These are phyloP conservation scores for Automeris io DNA, from an alignment of 2,888 invertebrate species.

Conservation along the genomic window DNA sequence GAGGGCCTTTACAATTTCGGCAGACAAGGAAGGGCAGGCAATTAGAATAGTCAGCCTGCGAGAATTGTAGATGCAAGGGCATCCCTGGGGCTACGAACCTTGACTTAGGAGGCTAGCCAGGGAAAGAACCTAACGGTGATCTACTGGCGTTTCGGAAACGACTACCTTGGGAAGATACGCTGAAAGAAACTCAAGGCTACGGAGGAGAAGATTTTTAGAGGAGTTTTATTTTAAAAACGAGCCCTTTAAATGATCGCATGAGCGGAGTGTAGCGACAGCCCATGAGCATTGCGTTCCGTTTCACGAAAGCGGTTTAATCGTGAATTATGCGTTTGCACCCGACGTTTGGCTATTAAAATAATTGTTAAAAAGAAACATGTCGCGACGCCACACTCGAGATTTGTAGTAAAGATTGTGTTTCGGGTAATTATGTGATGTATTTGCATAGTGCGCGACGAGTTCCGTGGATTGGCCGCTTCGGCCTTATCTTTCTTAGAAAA, in stretches of 20 bases:
- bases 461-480: constrained; percentile 48
- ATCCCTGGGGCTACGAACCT: no score
- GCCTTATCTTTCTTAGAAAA: constrained; percentile 44
- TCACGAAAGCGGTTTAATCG: constrained; percentile 47
- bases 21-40: no score
- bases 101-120: no score
- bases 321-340: constrained; percentile 50
- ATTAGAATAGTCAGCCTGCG: no score
- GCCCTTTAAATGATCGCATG: constrained; percentile 6
- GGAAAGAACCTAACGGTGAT: no score
- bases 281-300: constrained; percentile 38
- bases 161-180: no score
- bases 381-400: constrained; percentile 33
- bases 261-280: constrained; percentile 26
- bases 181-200: no score
- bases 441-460: constrained; percentile 58
- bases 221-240: no score
- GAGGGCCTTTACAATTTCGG: no score
- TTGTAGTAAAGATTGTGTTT: constrained; percentile 57
- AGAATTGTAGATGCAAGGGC: no score
- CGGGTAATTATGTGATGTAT: constrained; percentile 55
- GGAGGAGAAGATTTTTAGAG: no score
- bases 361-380: constrained; percentile 67
- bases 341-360: constrained; percentile 53
- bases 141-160: no score